Conservation (phyloP, 1,140 invertebrate genomes). For the Ruditapes philippinarum region DNA sequence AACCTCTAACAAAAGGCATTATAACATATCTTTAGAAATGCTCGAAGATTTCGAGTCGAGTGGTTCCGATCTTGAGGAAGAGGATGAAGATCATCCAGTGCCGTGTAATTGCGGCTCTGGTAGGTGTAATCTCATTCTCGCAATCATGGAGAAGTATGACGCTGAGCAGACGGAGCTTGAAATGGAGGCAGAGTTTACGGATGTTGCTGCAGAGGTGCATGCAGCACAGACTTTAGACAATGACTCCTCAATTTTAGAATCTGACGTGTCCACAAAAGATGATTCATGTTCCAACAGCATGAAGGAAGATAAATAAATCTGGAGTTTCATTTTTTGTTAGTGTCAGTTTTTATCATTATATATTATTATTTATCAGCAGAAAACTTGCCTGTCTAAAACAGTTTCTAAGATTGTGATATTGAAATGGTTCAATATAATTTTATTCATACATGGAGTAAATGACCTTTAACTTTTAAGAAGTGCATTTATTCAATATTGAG, state of each 20-base stretch:
- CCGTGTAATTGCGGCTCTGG: slow-evolving; percentile 80
- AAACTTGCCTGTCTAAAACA: too few species aligned
- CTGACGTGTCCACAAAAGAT: slow-evolving; percentile 19
- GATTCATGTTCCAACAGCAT: neutral
- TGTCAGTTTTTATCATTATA: too few species aligned
- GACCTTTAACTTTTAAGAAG: too few species aligned
- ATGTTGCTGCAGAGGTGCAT: slow-evolving; percentile 71
- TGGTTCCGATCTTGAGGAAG: slow-evolving; percentile 73
- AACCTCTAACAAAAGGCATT: slow-evolving; percentile 77
- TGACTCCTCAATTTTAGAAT: slow-evolving; percentile 40
- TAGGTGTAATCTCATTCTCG: slow-evolving; percentile 76
- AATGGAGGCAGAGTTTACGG: slow-evolving; percentile 76
- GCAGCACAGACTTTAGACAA: slow-evolving; percentile 70
- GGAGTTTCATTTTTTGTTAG: too few species aligned
- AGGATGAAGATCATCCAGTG: slow-evolving; percentile 76
- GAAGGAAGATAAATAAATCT: neutral
- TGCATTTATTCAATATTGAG: too few species aligned
- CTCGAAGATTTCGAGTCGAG: slow-evolving; percentile 67
- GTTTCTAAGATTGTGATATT: too few species aligned
- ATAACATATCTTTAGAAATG: slow-evolving; percentile 79
- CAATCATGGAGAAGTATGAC: slow-evolving; percentile 80
- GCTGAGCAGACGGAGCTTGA: slow-evolving; percentile 76
- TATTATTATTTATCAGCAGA: too few species aligned
- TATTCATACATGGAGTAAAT: too few species aligned
- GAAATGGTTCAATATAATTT: too few species aligned